A percentile compares a stretch with the other conserved stretches of the same genome.
phyloP scores from a whole-genome alignment of 2,113 vertebrate genomes.

The Ibidorhyncha struthersii region DNA sequence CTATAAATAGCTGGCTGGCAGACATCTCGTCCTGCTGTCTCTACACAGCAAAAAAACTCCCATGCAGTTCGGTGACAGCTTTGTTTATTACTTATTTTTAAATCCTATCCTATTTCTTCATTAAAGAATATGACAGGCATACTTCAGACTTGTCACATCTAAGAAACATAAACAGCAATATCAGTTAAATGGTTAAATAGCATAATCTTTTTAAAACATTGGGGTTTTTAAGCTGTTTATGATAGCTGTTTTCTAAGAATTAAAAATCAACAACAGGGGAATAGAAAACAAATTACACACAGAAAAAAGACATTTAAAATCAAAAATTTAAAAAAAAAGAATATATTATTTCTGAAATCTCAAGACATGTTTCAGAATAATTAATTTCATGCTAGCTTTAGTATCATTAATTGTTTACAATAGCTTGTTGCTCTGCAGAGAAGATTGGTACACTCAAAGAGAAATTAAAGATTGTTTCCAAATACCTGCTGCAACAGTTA shows the following conservation, averaged over 20 bases:
- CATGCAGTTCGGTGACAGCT: background rate
- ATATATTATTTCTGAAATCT: conserved; percentile 12
- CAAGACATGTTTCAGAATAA: conserved; percentile 24
- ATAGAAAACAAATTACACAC: background rate
- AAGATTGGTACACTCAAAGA: conserved; percentile 26
- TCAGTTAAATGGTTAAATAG: background rate
- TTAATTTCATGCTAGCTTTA: conserved; percentile 38
- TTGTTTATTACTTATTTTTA: background rate
- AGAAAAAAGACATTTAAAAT: background rate
- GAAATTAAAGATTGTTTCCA: conserved; percentile 56
- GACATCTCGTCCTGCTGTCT: background rate
- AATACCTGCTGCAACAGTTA: conserved; percentile 29
- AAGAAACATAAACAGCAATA: background rate
- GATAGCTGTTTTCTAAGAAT: background rate
- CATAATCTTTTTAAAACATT: background rate
- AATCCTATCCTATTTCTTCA: background rate
- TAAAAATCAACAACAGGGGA: background rate
- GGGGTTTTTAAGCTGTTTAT: background rate
- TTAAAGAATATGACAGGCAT: background rate
- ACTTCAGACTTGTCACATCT: background rate
- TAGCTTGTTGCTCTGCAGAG: background rate
- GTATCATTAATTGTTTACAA: conserved; percentile 47
- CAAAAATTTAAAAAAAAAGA: background rate
- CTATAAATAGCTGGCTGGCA: background rate
- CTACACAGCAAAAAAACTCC: background rate